phyloP scores from a whole-genome alignment of 2,888 invertebrate genomes.

The Didymodactylos carnosus region DNA sequence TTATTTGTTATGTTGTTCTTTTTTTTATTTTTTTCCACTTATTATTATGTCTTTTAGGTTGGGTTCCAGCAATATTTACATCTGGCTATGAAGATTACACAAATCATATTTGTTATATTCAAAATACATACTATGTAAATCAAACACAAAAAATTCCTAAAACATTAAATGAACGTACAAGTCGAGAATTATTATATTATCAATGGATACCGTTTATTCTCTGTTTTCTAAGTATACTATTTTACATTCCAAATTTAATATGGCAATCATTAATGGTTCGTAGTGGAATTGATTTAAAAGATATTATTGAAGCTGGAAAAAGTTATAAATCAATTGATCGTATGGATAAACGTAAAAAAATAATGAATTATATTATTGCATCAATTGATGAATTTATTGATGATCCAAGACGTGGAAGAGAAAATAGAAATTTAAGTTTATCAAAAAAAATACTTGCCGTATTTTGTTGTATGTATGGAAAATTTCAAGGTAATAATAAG shows the following conservation, averaged over 20 bases:
- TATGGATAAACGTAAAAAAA: not conserved
- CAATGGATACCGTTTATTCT: slow-evolving; percentile 16
- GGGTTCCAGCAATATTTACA: slow-evolving; percentile 1
- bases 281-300: not conserved
- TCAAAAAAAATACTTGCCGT: not conserved
- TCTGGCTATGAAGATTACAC: not conserved
- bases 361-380: not conserved
- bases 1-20: too few species aligned
- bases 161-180: not conserved
- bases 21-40: too few species aligned
- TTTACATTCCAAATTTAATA: not conserved
- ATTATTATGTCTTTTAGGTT: too few species aligned
- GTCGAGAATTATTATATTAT: slow-evolving; percentile 11
- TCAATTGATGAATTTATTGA: not conserved
- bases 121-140: slow-evolving; percentile 16
- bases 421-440: not conserved
- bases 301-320: not conserved
- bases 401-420: not conserved
- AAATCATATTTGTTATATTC: slow-evolving; percentile 14
- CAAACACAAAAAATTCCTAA: slow-evolving; percentile 6
- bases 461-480: not conserved
- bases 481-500: slow-evolving; percentile 2
- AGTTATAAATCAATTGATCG: not conserved
- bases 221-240: not conserved
- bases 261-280: not conserved